Conservation (phyloP, 2,797 vertebrate species). For the Siniperca obscura region DNA sequence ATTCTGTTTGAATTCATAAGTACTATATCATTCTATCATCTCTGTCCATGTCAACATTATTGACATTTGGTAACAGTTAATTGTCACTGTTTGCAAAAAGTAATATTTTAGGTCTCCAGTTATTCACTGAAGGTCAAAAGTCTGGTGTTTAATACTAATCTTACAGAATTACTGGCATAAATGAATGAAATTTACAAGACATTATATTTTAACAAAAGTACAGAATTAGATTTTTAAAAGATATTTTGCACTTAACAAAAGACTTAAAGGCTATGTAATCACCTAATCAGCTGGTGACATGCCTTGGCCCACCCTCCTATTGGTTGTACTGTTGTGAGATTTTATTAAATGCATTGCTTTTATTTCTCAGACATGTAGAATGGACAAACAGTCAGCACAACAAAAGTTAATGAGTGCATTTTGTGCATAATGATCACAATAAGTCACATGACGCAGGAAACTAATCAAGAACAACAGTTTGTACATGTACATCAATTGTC, state of each 20-base stretch:
- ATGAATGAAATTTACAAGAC: neutral
- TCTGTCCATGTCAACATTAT: neutral
- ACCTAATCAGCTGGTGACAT: neutral
- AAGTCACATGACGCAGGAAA: neutral
- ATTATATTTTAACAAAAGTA: neutral
- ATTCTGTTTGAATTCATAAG: neutral
- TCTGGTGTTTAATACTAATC: neutral
- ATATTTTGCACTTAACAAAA: neutral
- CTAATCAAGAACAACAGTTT: neutral
- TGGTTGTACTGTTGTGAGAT: neutral
- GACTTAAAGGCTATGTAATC: neutral
- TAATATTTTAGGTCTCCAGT: neutral
- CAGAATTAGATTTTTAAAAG: neutral
- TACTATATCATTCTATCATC: neutral
- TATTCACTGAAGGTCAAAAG: neutral
- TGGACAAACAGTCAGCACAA: neutral
- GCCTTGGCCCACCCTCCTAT: neutral
- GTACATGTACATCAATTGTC: neutral
- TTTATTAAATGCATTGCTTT: neutral
- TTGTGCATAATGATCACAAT: neutral
- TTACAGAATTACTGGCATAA: neutral
- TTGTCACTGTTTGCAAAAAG: neutral
- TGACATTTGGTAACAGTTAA: neutral
- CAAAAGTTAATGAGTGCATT: neutral
- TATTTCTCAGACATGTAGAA: neutral